Evolutionary conservation across 2,797 vertebrate genomes (phyloP).

Genomic region (Picus viridis): DNA sequence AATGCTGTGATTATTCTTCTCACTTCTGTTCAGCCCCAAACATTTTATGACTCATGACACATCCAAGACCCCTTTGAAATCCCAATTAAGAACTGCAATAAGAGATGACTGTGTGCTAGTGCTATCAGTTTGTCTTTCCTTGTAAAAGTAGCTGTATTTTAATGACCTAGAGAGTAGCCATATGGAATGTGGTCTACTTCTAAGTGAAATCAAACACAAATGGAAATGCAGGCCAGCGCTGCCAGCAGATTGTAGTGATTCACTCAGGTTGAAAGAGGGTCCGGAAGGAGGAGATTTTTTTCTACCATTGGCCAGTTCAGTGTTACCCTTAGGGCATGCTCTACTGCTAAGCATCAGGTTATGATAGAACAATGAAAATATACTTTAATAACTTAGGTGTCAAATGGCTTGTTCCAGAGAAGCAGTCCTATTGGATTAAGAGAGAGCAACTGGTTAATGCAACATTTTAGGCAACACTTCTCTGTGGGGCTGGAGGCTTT

Average conservation of each 20-base stretch:
- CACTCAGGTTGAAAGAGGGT: background rate
- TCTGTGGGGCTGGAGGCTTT: background rate
- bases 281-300: conserved; percentile 3
- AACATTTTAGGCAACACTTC: background rate
- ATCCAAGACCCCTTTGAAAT: conserved; percentile 26
- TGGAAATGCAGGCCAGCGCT: background rate
- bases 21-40: background rate
- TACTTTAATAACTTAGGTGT: conserved; percentile 66
- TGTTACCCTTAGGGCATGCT: conserved; percentile 32
- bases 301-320: background rate
- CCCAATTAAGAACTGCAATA: conserved; percentile 12
- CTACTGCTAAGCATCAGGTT: conserved; percentile 8
- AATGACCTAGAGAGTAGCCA: background rate
- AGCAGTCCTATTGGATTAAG: conserved; percentile 52
- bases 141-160: background rate
- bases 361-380: conserved; percentile 44
- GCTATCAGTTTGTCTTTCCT: background rate
- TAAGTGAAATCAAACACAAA: conserved; percentile 9
- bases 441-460: conserved; percentile 20
- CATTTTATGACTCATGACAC: conserved; percentile 19
- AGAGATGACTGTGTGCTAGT: background rate
- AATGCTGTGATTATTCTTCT: background rate
- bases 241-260: background rate
- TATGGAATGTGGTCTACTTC: background rate
- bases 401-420: conserved; percentile 48